These are phyloP conservation scores for Dasypolia templi DNA, from an alignment of 2,888 invertebrate genomes.

Conservation along the genomic window DNA sequence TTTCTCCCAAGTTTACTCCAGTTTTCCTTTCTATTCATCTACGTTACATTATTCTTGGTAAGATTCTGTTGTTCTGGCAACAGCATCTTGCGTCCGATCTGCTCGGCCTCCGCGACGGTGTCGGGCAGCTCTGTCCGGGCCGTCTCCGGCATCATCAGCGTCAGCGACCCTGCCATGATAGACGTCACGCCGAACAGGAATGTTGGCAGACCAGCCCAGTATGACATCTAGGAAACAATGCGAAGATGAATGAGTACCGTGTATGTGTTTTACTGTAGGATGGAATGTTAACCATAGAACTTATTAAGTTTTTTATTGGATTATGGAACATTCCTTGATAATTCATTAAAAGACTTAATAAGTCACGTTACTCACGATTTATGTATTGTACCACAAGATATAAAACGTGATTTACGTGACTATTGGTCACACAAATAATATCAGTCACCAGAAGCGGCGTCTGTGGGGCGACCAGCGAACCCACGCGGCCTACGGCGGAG, in stretches of 20 bases:
- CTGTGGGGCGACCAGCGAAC: conserved; percentile 93
- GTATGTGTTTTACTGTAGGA: background rate
- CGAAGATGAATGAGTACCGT: background rate
- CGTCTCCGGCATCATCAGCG: conserved; percentile 89
- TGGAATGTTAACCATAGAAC: background rate
- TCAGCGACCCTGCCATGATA: conserved; percentile 82
- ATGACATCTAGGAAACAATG: conserved; percentile 78
- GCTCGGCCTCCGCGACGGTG: conserved; percentile 87
- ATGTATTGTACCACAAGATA: too few species aligned
- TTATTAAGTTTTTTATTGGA: background rate
- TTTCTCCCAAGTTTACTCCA: background rate
- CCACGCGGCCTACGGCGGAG: conserved; percentile 93
- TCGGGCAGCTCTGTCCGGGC: conserved; percentile 86
- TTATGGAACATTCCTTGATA: too few species aligned
- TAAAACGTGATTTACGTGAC: background rate
- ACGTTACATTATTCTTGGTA: conserved; percentile 30
- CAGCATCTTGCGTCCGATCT: conserved; percentile 73
- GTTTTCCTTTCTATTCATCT: conserved; percentile 2
- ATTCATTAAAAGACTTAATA: too few species aligned
- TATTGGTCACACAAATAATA: background rate
- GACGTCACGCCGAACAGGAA: conserved; percentile 88
- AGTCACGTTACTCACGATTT: too few species aligned
- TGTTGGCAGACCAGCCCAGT: conserved; percentile 87
- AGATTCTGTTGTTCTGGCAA: conserved; percentile 47
- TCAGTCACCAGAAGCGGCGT: conserved; percentile 91